Conservation (phyloP, 1,140 invertebrate species). For the Berghia stephanieae region DNA sequence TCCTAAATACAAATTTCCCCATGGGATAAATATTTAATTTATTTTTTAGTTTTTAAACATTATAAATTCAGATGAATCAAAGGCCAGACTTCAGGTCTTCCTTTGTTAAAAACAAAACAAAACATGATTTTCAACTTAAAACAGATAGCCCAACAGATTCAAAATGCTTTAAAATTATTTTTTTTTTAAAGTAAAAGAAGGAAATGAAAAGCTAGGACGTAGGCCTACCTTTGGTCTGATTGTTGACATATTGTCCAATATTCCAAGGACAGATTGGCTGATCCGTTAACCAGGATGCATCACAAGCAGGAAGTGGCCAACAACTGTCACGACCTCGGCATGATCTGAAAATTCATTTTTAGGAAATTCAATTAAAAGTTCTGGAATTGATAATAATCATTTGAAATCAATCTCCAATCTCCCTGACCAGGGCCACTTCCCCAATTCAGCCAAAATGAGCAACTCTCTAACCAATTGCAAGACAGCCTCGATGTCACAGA, state of each 20-base stretch:
- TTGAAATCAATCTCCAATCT: not conserved
- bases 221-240: slow-evolving; percentile 59
- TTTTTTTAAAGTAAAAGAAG: not conserved
- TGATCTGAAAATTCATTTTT: slow-evolving; percentile 52
- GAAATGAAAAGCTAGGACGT: not conserved
- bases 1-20: too few relatives aligned
- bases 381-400: not conserved
- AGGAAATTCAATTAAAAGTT: not conserved
- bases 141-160: too few relatives aligned
- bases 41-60: too few relatives aligned
- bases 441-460: not conserved
- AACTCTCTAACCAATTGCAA: not conserved
- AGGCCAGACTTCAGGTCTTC: too few relatives aligned
- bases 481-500: not conserved
- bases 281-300: slow-evolving; percentile 66
- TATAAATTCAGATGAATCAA: too few relatives aligned
- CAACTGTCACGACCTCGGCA: slow-evolving; percentile 66
- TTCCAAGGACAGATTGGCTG: slow-evolving; percentile 66
- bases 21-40: too few relatives aligned
- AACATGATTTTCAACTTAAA: too few relatives aligned
- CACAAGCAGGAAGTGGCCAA: slow-evolving; percentile 60
- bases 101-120: too few relatives aligned
- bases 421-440: not conserved
- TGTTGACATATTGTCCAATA: slow-evolving; percentile 70
- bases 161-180: too few relatives aligned